phyloP scores from a whole-genome alignment of 2,797 vertebrate species.

The Takifugu rubripes region DNA sequence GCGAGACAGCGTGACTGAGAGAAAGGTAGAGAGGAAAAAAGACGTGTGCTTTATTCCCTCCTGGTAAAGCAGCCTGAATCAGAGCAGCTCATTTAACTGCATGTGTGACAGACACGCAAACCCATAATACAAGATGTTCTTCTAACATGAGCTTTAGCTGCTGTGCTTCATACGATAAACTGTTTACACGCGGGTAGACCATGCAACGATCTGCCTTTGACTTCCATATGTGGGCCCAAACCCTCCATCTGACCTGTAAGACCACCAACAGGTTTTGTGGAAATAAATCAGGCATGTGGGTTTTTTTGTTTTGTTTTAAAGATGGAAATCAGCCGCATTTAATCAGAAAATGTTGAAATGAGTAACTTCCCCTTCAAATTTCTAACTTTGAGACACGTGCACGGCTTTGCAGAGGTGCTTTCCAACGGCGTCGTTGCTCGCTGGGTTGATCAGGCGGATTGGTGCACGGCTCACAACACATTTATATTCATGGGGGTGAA shows the following conservation, averaged over 20 bases:
- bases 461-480: slow-evolving; percentile 4
- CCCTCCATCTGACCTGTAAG: background rate
- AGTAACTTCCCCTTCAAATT: slow-evolving; percentile 10
- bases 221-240: no score
- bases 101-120: slow-evolving; percentile 12
- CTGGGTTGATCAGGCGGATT: slow-evolving; percentile 3
- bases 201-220: no score
- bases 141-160: background rate
- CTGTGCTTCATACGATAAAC: no score
- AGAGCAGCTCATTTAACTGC: slow-evolving; percentile 21
- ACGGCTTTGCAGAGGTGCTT: slow-evolving; percentile 15
- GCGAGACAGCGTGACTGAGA: slow-evolving; percentile 23
- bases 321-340: slow-evolving; percentile 18
- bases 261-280: background rate
- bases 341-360: slow-evolving; percentile 1
- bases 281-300: background rate
- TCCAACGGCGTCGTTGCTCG: slow-evolving; percentile 8
- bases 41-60: slow-evolving; percentile 40
- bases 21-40: slow-evolving; percentile 48
- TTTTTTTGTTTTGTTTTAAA: background rate
- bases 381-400: slow-evolving; percentile 3
- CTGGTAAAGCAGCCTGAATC: slow-evolving; percentile 35
- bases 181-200: no score
- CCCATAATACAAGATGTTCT: background rate
- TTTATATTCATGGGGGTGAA: slow-evolving; percentile 16